These are phyloP conservation scores for Amia ocellicauda DNA, from an alignment of 2,113 vertebrate species.

Conservation along the genomic window DNA sequence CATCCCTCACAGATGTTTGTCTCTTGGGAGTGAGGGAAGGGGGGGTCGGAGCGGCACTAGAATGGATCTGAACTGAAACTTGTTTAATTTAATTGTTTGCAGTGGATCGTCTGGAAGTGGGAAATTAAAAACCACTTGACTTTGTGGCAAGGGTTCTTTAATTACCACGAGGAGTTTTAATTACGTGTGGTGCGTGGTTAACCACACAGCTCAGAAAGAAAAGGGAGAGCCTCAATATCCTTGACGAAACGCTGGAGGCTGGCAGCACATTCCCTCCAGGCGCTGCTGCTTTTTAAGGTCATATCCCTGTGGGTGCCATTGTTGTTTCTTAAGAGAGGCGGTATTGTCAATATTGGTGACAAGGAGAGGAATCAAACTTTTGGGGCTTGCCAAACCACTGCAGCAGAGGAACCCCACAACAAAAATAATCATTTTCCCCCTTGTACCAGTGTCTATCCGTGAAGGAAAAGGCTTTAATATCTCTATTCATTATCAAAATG, in stretches of 20 bases:
- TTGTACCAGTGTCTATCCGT: too few relatives aligned
- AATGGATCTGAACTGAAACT: conserved; percentile 10
- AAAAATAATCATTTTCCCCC: too few relatives aligned
- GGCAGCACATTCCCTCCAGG: not conserved
- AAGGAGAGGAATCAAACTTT: too few relatives aligned
- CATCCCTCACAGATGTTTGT: conserved; percentile 21
- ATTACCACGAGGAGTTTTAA: conserved; percentile 21
- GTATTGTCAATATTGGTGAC: too few relatives aligned
- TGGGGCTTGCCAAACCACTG: too few relatives aligned
- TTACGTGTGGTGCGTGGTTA: conserved; percentile 15
- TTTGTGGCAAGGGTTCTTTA: conserved; percentile 22
- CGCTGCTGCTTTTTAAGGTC: not conserved
- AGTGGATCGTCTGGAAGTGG: conserved; percentile 6
- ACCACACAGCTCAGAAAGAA: conserved; percentile 1
- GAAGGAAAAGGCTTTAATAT: too few relatives aligned
- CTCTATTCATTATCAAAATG: too few relatives aligned
- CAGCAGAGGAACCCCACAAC: too few relatives aligned
- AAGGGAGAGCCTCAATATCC: not conserved
- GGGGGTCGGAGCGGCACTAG: too few relatives aligned
- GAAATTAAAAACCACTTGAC: conserved; percentile 21
- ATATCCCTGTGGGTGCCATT: not conserved
- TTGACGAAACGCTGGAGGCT: not conserved
- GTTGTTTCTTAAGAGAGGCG: too few relatives aligned
- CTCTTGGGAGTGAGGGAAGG: not conserved
- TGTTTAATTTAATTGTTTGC: conserved; percentile 16